Evolutionary conservation across 2,888 invertebrate genomes (phyloP), one percentile per base, ranked within the genome.

Genomic region (Strigamia maritima): DNA sequence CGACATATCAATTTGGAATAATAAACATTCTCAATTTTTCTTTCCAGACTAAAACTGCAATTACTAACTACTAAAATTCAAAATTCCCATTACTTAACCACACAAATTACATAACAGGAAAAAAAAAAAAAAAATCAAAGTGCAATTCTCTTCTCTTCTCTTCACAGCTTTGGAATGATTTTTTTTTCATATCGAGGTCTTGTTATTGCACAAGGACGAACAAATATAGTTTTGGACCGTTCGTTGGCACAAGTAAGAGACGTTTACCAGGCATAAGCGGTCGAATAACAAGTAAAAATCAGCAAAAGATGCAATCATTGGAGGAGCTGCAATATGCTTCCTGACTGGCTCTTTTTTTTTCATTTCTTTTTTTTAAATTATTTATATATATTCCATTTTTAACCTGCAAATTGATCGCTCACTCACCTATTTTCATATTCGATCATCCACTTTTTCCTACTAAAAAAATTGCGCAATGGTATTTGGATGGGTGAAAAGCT

Each of bases 141-240:
- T 49, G 31, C 19, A 78, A 77, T 40, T 40, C 8, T 40, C 14
- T 40, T 10, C 14, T 8, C 40, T 10, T 10, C n/a, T n/a, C n/a
- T n/a, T n/a, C n/a, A n/a, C n/a, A n/a, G n/a, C n/a, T n/a, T n/a
- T n/a, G n/a, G n/a, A n/a, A n/a, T n/a, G n/a, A n/a, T n/a, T 40
- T 14, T 14, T 8, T 10, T 14, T 14, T 40, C n/a, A n/a, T n/a
- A n/a, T n/a, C n/a, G n/a, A n/a, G n/a, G n/a, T n/a, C n/a, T n/a
- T n/a, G 60, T 19, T 60, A 60, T 60, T 60, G 60, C 60, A 60
- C 60, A 60, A 60, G 60, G 60, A 60, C 60, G 60, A 60, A 60
- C 22, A 60, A 60, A 60, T 60, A 60, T 60, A 60, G 60, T 60
- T 60, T 22, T 19, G 60, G 60, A 60, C 60, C 22, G 19, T 60